phyloP scores from a whole-genome alignment of 2,888 invertebrate species.

The Ommatoiulus sabulosus region DNA sequence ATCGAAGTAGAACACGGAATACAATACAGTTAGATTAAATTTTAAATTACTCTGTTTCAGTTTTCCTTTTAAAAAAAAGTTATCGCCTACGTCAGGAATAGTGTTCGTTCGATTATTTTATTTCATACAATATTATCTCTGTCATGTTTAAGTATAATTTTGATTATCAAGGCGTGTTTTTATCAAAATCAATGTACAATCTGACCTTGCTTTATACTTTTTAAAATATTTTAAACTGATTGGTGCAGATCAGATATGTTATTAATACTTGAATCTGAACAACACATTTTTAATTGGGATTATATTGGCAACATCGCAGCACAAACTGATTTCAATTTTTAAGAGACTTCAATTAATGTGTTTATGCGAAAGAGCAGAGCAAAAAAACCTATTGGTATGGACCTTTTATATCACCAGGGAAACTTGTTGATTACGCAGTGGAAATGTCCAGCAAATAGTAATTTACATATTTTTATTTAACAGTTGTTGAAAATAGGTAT shows the following conservation, averaged over 20 bases:
- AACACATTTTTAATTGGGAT: background rate
- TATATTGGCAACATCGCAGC: background rate
- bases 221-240: background rate
- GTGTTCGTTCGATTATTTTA: background rate
- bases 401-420: no score
- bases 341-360: background rate
- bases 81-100: background rate
- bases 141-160: background rate
- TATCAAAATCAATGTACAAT: background rate
- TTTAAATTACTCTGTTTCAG: background rate
- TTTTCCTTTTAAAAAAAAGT: background rate
- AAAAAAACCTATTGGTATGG: background rate
- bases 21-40: background rate
- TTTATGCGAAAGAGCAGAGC: background rate
- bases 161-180: background rate
- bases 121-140: background rate
- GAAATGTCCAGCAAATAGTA: no score
- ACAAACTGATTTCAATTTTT: background rate
- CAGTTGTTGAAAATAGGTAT: background rate
- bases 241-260: background rate
- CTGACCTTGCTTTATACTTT: conserved; percentile 21
- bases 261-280: background rate
- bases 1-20: background rate
- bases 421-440: no score
- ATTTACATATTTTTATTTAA: no score